Conservation (phyloP, 1,140 invertebrate genomes). For the Meloidogyne chitwoodi region DNA sequence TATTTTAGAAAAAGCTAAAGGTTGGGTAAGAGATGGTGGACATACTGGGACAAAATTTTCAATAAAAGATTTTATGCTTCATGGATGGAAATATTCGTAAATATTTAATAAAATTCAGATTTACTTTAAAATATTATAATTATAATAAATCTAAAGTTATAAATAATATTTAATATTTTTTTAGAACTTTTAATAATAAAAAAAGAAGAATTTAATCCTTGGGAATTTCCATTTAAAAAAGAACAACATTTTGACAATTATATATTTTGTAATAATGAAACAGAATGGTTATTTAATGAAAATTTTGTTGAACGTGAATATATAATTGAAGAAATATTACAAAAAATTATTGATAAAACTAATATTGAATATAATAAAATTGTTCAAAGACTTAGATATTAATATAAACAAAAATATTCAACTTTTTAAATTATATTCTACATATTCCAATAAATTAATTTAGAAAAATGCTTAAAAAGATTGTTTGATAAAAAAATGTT, state of each 20-base stretch:
- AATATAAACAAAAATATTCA: not conserved
- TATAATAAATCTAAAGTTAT: no score
- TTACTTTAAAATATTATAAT: no score
- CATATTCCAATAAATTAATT: no score
- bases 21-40: slow-evolving; percentile 36
- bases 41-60: slow-evolving; percentile 28
- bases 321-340: not conserved
- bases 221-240: not conserved
- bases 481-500: no score
- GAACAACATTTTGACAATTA: not conserved
- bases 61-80: slow-evolving; percentile 17
- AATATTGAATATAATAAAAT: not conserved
- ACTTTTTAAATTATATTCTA: no score
- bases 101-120: no score
- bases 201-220: not conserved
- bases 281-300: not conserved
- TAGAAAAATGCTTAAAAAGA: no score
- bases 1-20: slow-evolving; percentile 4
- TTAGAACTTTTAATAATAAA: not conserved
- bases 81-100: slow-evolving; percentile 25
- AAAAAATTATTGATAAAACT: not conserved
- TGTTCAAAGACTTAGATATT: not conserved
- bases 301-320: not conserved
- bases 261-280: not conserved
- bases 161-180: not conserved